These are phyloP conservation scores for Cyclophora punctaria DNA, from an alignment of 2,888 invertebrate genomes.

Conservation along the genomic window DNA sequence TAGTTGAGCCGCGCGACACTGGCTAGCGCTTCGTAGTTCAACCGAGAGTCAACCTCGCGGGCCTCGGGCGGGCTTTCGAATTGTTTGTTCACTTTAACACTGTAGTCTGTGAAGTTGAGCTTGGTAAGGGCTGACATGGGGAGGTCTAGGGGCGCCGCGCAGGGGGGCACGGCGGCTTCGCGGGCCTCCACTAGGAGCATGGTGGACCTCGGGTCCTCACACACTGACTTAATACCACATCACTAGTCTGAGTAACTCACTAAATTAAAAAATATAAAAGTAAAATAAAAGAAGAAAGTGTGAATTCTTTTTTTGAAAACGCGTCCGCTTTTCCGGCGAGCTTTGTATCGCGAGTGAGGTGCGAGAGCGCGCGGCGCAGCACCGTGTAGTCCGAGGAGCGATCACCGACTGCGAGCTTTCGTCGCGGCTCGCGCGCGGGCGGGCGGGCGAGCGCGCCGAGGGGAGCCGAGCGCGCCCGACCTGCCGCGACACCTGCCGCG, in stretches of 20 bases:
- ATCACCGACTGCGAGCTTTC: slow-evolving; percentile 68
- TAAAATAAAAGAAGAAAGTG: slow-evolving; percentile 8
- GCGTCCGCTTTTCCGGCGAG: slow-evolving; percentile 26
- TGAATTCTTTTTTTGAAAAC: slow-evolving; percentile 17
- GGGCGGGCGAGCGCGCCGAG: slow-evolving; percentile 37
- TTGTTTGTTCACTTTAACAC: slow-evolving; percentile 62
- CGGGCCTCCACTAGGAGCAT: slow-evolving; percentile 86
- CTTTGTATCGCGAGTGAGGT: slow-evolving; percentile 21
- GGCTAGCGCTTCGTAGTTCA: slow-evolving; percentile 56
- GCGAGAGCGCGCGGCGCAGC: slow-evolving; percentile 29
- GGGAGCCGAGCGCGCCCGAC: slow-evolving; percentile 39
- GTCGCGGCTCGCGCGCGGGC: slow-evolving; percentile 10
- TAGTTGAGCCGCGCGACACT: slow-evolving; percentile 55
- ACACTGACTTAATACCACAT: slow-evolving; percentile 13
- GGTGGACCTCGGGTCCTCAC: slow-evolving; percentile 67
- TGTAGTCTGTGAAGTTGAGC: slow-evolving; percentile 66
- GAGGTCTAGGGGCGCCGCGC: slow-evolving; percentile 58
- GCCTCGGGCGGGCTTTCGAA: slow-evolving; percentile 43
- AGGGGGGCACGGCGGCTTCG: slow-evolving; percentile 81
- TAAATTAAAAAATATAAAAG: slow-evolving; percentile 1
- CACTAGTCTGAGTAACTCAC: no score
- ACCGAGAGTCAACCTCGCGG: slow-evolving; percentile 45
- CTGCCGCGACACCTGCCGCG: slow-evolving; percentile 49
- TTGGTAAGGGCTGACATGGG: slow-evolving; percentile 67
- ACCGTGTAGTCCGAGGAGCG: slow-evolving; percentile 51